Conservation (phyloP, 1,140 invertebrate genomes). For the Eueides isabella region DNA sequence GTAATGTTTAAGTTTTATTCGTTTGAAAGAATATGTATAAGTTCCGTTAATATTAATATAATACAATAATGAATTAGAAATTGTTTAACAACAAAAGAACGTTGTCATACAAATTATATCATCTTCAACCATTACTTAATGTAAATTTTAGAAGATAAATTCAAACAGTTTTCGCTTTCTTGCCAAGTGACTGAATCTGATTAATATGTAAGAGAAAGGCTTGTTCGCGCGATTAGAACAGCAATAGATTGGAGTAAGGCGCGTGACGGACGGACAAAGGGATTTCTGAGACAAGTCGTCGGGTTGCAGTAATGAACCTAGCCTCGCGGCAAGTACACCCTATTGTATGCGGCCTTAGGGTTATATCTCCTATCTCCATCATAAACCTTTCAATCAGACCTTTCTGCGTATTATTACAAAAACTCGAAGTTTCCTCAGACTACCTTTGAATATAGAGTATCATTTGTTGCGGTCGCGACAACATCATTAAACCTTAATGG, state of each 20-base stretch:
- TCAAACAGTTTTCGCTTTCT: background rate
- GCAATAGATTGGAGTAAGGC: slow-evolving; percentile 39
- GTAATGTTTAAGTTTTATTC: too few relatives aligned
- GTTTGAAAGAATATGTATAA: too few relatives aligned
- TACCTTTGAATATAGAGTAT: slow-evolving; percentile 17
- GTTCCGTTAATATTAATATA: background rate
- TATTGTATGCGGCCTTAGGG: slow-evolving; percentile 47
- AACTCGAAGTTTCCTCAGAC: slow-evolving; percentile 23
- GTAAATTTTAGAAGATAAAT: slow-evolving; percentile 1
- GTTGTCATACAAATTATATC: background rate
- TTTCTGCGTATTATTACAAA: slow-evolving; percentile 39
- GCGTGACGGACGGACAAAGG: slow-evolving; percentile 64
- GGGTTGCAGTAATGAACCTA: slow-evolving; percentile 57
- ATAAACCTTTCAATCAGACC: slow-evolving; percentile 52
- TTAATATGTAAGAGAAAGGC: slow-evolving; percentile 12
- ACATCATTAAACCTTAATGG: slow-evolving; percentile 58
- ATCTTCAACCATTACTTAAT: background rate
- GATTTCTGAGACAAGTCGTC: slow-evolving; percentile 49
- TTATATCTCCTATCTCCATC: slow-evolving; percentile 49
- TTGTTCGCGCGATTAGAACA: slow-evolving; percentile 10
- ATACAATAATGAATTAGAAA: background rate
- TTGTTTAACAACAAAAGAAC: background rate
- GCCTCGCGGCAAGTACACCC: slow-evolving; percentile 42
- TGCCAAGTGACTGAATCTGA: slow-evolving; percentile 1
- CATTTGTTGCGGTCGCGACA: slow-evolving; percentile 41